Evolutionary conservation across 2,113 vertebrate species (phyloP).

Genomic region (Pelvicachromis taeniatus): DNA sequence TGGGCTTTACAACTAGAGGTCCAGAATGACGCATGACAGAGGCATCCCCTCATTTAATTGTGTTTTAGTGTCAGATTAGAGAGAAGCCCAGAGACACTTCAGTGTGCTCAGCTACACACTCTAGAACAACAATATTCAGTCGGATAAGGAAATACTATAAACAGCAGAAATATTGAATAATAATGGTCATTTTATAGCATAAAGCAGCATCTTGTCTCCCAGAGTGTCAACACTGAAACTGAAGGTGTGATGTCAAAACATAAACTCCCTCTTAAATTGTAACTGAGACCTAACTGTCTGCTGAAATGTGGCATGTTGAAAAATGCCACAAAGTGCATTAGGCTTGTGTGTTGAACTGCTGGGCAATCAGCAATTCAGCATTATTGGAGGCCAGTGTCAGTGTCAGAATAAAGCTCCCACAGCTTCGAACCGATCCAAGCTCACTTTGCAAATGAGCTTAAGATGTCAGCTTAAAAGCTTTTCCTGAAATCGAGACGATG

Average conservation of each 20-base stretch:
- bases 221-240: not conserved
- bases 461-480: slow-evolving; percentile 71
- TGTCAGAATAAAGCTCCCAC: slow-evolving; percentile 52
- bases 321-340: not conserved
- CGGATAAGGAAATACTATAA: not conserved
- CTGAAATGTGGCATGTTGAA: not conserved
- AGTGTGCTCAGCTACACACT: not conserved
- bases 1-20: not conserved
- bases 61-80: not conserved
- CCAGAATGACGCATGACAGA: not conserved
- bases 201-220: not conserved
- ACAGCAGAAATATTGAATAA: not conserved
- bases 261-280: not conserved
- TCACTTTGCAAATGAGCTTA: slow-evolving; percentile 68
- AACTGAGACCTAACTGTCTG: not conserved
- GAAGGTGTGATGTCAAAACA: not conserved
- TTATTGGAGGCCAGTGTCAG: slow-evolving; percentile 52
- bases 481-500: slow-evolving; percentile 61
- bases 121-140: not conserved
- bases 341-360: slow-evolving; percentile 5
- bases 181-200: not conserved
- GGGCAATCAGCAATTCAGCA: slow-evolving; percentile 47
- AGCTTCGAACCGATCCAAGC: slow-evolving; percentile 46
- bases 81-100: not conserved
- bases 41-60: not conserved